Conservation (phyloP, 2,797 vertebrate genomes). For the Etheostoma nigrum region DNA sequence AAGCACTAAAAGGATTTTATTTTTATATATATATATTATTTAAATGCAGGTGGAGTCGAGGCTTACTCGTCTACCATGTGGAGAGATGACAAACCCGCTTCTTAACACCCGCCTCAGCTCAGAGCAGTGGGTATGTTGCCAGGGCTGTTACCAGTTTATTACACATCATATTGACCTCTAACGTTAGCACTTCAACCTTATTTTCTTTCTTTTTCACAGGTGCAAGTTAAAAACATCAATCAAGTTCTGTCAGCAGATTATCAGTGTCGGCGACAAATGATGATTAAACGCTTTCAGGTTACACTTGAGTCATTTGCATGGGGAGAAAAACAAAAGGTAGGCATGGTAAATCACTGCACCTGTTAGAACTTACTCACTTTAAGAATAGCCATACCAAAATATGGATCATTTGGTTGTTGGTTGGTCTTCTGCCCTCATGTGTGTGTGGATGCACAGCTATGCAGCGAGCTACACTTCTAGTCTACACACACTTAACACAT, state of each 20-base stretch:
- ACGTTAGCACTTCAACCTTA: not conserved
- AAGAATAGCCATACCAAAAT: not conserved
- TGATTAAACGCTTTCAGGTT: slow-evolving; percentile 89
- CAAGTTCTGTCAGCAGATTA: slow-evolving; percentile 84
- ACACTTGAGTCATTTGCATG: slow-evolving; percentile 90
- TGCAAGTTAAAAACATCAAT: slow-evolving; percentile 71
- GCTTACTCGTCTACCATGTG: slow-evolving; percentile 65
- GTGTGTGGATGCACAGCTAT: not conserved
- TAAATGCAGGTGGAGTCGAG: slow-evolving; percentile 76
- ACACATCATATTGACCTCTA: not conserved
- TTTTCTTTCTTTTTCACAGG: slow-evolving; percentile 48
- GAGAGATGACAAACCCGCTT: slow-evolving; percentile 70
- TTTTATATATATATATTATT: not conserved
- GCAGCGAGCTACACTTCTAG: not conserved
- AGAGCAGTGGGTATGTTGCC: slow-evolving; percentile 83
- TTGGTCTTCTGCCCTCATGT: not conserved
- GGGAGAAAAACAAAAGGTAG: slow-evolving; percentile 89
- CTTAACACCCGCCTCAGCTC: slow-evolving; percentile 73
- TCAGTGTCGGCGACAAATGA: slow-evolving; percentile 86
- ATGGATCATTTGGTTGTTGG: not conserved
- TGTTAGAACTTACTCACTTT: not conserved
- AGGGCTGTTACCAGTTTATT: not conserved
- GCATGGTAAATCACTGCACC: slow-evolving; percentile 13
- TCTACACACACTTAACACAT: no score
- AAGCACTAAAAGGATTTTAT: not conserved